phyloP scores from a whole-genome alignment of 1,140 invertebrate species.

The Rhysida immarginata region DNA sequence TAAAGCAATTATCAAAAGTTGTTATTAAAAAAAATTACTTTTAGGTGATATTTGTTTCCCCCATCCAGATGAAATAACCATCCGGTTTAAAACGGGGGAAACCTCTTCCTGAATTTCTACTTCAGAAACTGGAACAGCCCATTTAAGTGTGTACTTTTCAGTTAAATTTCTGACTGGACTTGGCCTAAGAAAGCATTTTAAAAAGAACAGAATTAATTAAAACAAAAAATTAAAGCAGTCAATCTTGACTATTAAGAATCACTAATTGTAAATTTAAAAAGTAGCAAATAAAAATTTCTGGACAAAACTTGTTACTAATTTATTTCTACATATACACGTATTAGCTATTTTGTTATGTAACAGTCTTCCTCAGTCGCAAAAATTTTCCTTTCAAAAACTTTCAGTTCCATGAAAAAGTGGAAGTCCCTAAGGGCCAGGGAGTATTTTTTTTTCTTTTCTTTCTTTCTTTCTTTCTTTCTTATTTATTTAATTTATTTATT shows the following conservation, averaged over 20 bases:
- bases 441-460: too few species aligned
- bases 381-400: too few species aligned
- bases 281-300: not conserved
- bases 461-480: too few species aligned
- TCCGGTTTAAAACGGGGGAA: conserved; percentile 1
- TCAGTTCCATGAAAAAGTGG: too few species aligned
- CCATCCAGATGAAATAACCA: not conserved
- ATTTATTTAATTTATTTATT: too few species aligned
- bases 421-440: too few species aligned
- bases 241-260: not conserved
- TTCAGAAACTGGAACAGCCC: conserved; percentile 74
- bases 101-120: conserved; percentile 43
- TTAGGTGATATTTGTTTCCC: too few species aligned
- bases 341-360: too few species aligned
- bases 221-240: not conserved
- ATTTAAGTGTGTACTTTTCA: conserved; percentile 46
- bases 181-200: not conserved
- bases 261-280: not conserved
- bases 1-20: too few species aligned
- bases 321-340: too few species aligned
- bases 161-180: not conserved
- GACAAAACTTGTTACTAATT: conserved; percentile 16
- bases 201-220: not conserved
- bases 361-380: too few species aligned
- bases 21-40: too few species aligned